These are phyloP conservation scores for Macrophya annulata DNA, from an alignment of 2,888 invertebrate species.

Conservation along the genomic window DNA sequence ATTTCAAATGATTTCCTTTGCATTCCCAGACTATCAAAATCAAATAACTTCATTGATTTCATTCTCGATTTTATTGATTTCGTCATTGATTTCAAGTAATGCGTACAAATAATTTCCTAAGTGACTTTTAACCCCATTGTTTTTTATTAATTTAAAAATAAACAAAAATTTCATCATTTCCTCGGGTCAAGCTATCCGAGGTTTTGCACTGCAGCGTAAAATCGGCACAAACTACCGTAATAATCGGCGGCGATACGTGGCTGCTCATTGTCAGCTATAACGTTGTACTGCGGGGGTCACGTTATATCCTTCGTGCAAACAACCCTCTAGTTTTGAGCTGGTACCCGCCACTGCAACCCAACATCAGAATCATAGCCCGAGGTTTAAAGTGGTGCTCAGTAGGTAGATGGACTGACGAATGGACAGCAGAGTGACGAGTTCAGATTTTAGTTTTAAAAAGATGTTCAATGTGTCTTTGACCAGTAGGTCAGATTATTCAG, in stretches of 20 bases:
- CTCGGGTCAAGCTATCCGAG: neutral
- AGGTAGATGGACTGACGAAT: neutral
- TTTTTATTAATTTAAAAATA: neutral
- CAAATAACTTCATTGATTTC: too few relatives aligned
- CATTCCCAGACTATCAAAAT: too few relatives aligned
- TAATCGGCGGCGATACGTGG: slow-evolving; percentile 14
- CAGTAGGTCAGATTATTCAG: neutral
- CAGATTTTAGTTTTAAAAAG: neutral
- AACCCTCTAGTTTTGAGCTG: slow-evolving; percentile 69
- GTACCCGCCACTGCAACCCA: slow-evolving; percentile 64
- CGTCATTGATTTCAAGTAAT: too few relatives aligned
- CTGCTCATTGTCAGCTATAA: neutral
- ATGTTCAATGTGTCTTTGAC: neutral
- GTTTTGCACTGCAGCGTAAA: neutral
- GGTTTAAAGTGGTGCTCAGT: slow-evolving; percentile 69
- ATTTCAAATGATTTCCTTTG: too few relatives aligned
- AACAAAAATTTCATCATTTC: neutral
- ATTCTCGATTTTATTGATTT: too few relatives aligned
- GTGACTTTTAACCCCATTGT: too few relatives aligned
- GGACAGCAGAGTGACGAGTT: neutral
- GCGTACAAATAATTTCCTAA: neutral
- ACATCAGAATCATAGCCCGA: slow-evolving; percentile 66
- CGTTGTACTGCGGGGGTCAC: slow-evolving; percentile 58
- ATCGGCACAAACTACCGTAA: neutral
- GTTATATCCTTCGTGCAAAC: slow-evolving; percentile 71